phyloP scores from a whole-genome alignment of 2,888 invertebrate genomes.

The Steinernema carpocapsae region DNA sequence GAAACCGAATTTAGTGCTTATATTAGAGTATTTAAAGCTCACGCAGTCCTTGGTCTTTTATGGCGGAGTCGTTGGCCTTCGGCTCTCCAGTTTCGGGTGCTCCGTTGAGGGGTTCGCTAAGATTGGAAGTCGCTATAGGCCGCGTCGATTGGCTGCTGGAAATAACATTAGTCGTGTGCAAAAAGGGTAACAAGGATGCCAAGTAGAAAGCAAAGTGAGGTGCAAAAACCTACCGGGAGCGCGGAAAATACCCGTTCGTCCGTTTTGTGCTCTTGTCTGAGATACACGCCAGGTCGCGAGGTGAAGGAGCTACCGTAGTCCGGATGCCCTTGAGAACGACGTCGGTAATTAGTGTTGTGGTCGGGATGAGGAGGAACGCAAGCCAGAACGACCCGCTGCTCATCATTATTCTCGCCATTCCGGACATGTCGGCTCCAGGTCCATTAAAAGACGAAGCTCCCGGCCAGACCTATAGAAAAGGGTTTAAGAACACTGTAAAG shows the following conservation, averaged over 20 bases:
- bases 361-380: constrained; percentile 86
- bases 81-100: not conserved
- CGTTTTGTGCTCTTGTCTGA: constrained; percentile 32
- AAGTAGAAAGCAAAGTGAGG: constrained; percentile 16
- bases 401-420: constrained; percentile 85
- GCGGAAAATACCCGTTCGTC: constrained; percentile 23
- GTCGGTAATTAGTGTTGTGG: constrained; percentile 85
- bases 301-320: constrained; percentile 46
- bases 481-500: constrained; percentile 30
- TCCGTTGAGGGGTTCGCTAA: not conserved
- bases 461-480: constrained; percentile 47
- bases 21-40: not conserved
- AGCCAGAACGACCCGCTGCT: constrained; percentile 91
- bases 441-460: constrained; percentile 73
- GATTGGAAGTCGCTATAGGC: not conserved
- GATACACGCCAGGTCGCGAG: constrained; percentile 40
- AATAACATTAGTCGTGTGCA: not conserved
- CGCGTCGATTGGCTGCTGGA: not conserved
- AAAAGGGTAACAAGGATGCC: not conserved
- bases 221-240: not conserved
- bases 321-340: constrained; percentile 78
- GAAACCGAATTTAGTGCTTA: too few species aligned
- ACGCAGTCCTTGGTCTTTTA: too few species aligned
- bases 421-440: constrained; percentile 90
- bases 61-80: not conserved